A percentile compares a stretch with the other conserved stretches of the same genome.
Evolutionary conservation across 2,797 vertebrate species (phyloP).

Genomic region (Danionella dracula): DNA sequence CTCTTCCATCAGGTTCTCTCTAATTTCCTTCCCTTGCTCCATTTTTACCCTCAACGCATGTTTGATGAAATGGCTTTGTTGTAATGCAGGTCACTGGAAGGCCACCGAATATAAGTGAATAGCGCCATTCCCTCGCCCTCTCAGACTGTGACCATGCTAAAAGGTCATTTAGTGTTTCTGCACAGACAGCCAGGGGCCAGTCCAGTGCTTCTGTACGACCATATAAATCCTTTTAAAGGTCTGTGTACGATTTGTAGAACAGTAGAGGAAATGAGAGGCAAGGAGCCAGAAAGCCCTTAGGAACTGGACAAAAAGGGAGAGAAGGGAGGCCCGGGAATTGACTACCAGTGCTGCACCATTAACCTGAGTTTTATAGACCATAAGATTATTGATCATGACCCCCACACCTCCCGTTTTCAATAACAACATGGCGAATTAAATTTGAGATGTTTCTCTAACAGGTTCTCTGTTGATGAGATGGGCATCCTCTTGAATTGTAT

Average conservation of each 20-base stretch:
- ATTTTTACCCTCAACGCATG: background rate
- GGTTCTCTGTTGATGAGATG: background rate
- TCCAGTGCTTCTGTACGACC: conserved; percentile 27
- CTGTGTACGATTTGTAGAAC: conserved; percentile 29
- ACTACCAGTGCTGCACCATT: conserved; percentile 45
- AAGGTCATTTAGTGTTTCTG: conserved; percentile 43
- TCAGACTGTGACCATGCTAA: conserved; percentile 34
- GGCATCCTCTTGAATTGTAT: background rate
- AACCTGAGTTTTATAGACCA: conserved; percentile 48
- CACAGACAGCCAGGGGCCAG: conserved; percentile 39
- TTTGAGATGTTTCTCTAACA: background rate
- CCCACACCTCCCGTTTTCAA: background rate
- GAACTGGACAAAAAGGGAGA: conserved; percentile 15
- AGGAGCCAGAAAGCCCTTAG: conserved; percentile 10
- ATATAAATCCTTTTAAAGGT: conserved; percentile 47
- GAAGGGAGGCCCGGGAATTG: conserved; percentile 22
- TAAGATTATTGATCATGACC: conserved; percentile 41
- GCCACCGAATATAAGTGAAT: background rate
- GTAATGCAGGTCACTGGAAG: conserved; percentile 31
- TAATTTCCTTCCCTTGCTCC: background rate
- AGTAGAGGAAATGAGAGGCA: conserved; percentile 22
- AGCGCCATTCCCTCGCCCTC: conserved; percentile 8
- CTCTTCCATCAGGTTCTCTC: background rate
- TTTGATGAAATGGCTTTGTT: conserved; percentile 1
- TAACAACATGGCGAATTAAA: conserved; percentile 31